phyloP scores from a whole-genome alignment of 1,140 invertebrate species.

The Drosophila baimaii region DNA sequence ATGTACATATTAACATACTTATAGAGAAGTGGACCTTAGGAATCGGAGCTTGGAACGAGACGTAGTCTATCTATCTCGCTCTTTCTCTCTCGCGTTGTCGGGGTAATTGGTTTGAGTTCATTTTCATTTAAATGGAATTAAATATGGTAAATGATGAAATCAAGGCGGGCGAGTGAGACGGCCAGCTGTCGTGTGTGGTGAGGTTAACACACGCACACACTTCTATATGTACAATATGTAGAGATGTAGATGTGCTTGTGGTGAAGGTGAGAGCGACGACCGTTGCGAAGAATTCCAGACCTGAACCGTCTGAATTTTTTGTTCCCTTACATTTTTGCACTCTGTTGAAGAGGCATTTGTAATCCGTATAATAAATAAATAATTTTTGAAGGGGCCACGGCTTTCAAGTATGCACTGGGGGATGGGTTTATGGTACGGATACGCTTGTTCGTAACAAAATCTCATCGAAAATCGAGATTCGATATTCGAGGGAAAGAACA shows the following conservation, averaged over 20 bases:
- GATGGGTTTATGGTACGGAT: slow-evolving; percentile 34
- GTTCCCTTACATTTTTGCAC: slow-evolving; percentile 44
- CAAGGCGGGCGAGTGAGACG: slow-evolving; percentile 51
- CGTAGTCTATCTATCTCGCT: slow-evolving; percentile 9
- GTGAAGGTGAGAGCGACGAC: slow-evolving; percentile 77
- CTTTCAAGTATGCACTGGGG: slow-evolving; percentile 20
- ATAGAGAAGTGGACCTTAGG: slow-evolving; percentile 4
- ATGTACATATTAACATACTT: slow-evolving; percentile 18
- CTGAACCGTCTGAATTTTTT: slow-evolving; percentile 35
- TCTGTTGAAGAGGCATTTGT: slow-evolving; percentile 58
- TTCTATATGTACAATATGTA: background rate
- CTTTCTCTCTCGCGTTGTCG: slow-evolving; percentile 25
- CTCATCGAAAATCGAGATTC: slow-evolving; percentile 84
- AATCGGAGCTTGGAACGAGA: slow-evolving; percentile 19
- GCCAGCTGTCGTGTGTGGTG: slow-evolving; percentile 63
- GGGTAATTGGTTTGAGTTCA: slow-evolving; percentile 81
- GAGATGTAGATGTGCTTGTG: slow-evolving; percentile 48
- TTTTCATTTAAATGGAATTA: slow-evolving; percentile 83
- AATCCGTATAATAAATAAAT: slow-evolving; percentile 81
- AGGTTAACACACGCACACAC: slow-evolving; percentile 43
- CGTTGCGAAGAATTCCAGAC: slow-evolving; percentile 49
- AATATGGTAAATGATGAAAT: slow-evolving; percentile 83
- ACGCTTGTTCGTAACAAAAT: slow-evolving; percentile 70
- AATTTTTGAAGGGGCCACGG: slow-evolving; percentile 52
- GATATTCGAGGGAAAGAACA: slow-evolving; percentile 84